Evolutionary conservation across 2,797 vertebrate species (phyloP).

Genomic region (Miichthys miiuy): DNA sequence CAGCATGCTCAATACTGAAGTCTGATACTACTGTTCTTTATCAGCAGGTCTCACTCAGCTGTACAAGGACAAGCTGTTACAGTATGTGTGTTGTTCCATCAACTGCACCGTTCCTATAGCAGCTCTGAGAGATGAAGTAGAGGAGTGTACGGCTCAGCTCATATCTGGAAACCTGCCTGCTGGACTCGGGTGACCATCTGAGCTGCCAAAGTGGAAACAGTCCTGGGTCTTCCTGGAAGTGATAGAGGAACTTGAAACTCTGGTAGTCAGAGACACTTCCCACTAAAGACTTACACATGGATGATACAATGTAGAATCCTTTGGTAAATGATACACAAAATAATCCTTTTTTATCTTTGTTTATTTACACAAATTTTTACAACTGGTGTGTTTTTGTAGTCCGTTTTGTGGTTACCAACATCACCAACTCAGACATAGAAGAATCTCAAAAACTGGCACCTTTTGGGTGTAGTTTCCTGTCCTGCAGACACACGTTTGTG

Average conservation of each 20-base stretch:
- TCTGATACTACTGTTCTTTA: conserved; percentile 10
- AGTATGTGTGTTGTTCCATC: conserved; percentile 48
- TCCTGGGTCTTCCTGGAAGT: conserved; percentile 60
- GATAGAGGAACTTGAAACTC: conserved; percentile 40
- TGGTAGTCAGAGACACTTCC: conserved; percentile 29
- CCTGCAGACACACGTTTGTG: background rate
- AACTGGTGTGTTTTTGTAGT: background rate
- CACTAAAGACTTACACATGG: background rate
- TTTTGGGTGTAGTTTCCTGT: too few species aligned
- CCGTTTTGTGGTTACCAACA: background rate
- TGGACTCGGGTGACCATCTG: conserved; percentile 42
- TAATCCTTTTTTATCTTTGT: conserved; percentile 7
- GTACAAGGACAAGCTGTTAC: conserved; percentile 29
- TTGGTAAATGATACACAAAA: background rate
- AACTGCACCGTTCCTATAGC: conserved; percentile 49
- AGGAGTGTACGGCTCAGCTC: conserved; percentile 41
- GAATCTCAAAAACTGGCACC: background rate
- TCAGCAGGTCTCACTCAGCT: conserved; percentile 36
- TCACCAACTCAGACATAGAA: background rate
- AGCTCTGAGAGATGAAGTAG: conserved; percentile 53
- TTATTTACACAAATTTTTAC: background rate
- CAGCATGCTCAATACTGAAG: background rate
- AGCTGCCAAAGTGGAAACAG: conserved; percentile 63
- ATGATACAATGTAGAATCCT: background rate
- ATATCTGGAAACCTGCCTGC: conserved; percentile 68